Evolutionary conservation across 2,113 vertebrate species (phyloP).

Genomic region (Tyrannus savana): DNA sequence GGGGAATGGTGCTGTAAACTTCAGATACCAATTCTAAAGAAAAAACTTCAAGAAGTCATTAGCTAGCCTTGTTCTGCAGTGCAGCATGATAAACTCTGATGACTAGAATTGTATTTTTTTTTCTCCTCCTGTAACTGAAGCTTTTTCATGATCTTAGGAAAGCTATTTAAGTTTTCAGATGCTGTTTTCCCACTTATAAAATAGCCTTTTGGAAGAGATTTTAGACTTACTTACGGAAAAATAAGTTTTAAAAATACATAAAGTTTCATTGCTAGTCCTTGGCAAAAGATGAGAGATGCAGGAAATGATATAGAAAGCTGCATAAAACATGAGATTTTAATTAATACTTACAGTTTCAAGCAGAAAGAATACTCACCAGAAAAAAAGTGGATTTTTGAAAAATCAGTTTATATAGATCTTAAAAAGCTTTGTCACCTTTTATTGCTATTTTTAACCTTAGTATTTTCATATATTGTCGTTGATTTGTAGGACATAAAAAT

Average conservation of each 20-base stretch:
- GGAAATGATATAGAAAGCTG: neutral
- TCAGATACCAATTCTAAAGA: neutral
- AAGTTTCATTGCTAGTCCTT: neutral
- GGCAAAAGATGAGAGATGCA: neutral
- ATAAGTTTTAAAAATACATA: neutral
- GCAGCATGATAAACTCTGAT: neutral
- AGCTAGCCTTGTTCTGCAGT: neutral
- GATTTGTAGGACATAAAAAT: neutral
- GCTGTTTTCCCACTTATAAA: neutral
- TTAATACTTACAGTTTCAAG: neutral
- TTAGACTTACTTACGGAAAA: neutral
- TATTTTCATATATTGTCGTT: neutral
- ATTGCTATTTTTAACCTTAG: neutral
- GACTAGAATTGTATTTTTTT: neutral
- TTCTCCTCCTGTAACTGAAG: neutral
- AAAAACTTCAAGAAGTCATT: neutral
- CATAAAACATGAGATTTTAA: neutral
- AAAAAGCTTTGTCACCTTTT: neutral
- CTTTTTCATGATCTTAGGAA: neutral
- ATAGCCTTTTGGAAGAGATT: neutral
- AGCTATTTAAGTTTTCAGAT: neutral
- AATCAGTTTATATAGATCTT: neutral
- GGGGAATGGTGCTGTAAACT: neutral
- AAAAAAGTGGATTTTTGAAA: neutral
- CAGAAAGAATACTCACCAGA: neutral